These are phyloP conservation scores for Yoshiicerus persimilis DNA, from an alignment of 1,140 invertebrate genomes.

Conservation along the genomic window DNA sequence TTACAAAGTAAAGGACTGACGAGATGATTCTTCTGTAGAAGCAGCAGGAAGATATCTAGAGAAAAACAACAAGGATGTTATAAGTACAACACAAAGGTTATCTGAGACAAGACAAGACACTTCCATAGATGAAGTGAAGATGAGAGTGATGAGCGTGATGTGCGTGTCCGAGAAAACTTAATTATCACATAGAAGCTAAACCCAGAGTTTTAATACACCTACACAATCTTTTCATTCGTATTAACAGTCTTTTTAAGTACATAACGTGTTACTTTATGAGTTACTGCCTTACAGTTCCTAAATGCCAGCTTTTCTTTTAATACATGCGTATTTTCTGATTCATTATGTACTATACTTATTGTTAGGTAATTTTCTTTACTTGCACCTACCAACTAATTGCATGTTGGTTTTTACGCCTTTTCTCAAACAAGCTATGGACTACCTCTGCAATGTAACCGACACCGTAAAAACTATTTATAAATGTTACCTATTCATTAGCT, in stretches of 20 bases:
- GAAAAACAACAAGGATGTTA: background rate
- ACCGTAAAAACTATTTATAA: background rate
- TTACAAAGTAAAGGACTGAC: background rate
- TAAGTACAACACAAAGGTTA: background rate
- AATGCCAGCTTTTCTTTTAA: background rate
- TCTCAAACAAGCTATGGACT: background rate
- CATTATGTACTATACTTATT: background rate
- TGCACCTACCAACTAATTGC: background rate
- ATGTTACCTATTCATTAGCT: no score
- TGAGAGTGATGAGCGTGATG: conserved; percentile 8
- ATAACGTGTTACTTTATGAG: background rate
- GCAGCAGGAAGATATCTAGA: background rate
- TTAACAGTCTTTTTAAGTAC: background rate
- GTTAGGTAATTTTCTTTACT: background rate
- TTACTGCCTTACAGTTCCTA: background rate
- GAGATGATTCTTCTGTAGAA: background rate
- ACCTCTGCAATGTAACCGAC: no score
- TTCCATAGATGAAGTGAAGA: conserved; percentile 6
- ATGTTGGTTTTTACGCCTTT: background rate
- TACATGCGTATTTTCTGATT: background rate
- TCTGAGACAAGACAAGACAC: background rate
- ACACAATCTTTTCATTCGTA: background rate
- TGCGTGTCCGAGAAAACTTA: conserved; percentile 21
- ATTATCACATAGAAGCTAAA: conserved; percentile 14
- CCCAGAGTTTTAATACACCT: background rate